Evolutionary conservation across 1,140 invertebrate species (phyloP).

Genomic region (Zaprionus africanus): DNA sequence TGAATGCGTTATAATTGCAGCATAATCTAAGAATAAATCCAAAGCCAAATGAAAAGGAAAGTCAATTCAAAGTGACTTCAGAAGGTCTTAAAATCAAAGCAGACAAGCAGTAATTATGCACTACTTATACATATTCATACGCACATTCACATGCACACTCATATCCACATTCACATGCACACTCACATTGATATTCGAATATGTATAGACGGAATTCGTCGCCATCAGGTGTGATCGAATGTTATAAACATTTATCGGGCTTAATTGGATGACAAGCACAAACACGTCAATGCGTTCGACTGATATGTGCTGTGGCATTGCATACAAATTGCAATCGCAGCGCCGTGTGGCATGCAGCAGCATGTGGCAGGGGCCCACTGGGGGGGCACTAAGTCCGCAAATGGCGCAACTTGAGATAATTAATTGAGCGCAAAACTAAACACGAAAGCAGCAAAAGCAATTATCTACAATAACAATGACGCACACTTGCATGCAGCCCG

Average conservation of each 20-base stretch:
- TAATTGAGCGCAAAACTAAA: conserved; percentile 80
- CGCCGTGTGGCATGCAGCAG: conserved; percentile 18
- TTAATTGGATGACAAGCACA: conserved; percentile 29
- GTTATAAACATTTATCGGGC: conserved; percentile 18
- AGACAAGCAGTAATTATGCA: accelerated
- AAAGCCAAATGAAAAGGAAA: conserved; percentile 34
- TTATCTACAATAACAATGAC: conserved; percentile 71
- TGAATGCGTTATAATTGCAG: not conserved
- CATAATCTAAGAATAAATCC: not conserved
- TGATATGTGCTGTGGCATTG: conserved; percentile 55
- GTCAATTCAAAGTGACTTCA: too few relatives aligned
- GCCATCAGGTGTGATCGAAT: conserved; percentile 1
- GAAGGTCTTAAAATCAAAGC: too few relatives aligned
- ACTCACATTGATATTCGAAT: too few relatives aligned
- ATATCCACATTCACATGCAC: too few relatives aligned
- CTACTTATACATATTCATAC: too few relatives aligned
- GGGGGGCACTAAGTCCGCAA: conserved; percentile 62
- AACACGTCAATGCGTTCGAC: conserved; percentile 17
- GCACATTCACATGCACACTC: too few relatives aligned
- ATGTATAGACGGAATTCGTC: not conserved
- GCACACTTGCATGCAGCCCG: conserved; percentile 25
- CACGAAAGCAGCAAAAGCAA: conserved; percentile 74
- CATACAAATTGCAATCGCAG: conserved; percentile 66
- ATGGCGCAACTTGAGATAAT: conserved; percentile 78
- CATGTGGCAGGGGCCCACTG: conserved; percentile 33